A percentile compares a stretch with the other conserved stretches of the same genome.
phyloP scores from a whole-genome alignment of 23 tunicate genomes.

The Clavelina lepadiformis region DNA sequence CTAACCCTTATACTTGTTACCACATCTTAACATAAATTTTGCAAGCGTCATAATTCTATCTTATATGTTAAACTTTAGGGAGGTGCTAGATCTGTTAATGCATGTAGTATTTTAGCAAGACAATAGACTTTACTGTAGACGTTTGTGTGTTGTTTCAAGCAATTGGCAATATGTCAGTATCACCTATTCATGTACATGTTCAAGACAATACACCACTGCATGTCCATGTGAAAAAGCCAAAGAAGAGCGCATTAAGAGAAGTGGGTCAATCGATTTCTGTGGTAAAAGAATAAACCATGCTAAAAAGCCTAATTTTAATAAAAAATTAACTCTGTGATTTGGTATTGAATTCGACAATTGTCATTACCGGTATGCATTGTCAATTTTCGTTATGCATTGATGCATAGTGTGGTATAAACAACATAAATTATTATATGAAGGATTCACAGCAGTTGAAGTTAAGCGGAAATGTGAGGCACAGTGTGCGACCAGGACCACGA shows the following conservation, averaged over 20 bases:
- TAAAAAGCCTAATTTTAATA: no score
- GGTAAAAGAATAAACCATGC: no score
- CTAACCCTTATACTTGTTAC: no score
- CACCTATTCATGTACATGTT: constrained; percentile 85
- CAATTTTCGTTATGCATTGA: no score
- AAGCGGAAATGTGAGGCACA: no score
- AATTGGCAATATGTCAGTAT: constrained; percentile 31
- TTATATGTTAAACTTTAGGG: neutral
- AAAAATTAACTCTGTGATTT: neutral
- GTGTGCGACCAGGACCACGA: constrained; percentile 35
- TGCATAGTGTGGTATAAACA: no score
- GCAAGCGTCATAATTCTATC: neutral
- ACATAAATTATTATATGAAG: no score
- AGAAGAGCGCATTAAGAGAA: constrained; percentile 19
- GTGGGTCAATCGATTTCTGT: neutral
- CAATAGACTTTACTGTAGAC: neutral
- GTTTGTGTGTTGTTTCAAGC: neutral
- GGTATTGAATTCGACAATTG: neutral
- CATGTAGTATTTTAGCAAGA: neutral
- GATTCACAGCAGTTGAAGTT: no score
- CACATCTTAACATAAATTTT: neutral
- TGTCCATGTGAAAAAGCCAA: constrained; percentile 80
- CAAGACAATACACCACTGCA: constrained; percentile 81
- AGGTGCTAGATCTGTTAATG: neutral
- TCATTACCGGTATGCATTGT: neutral